A percentile compares a stretch with the other conserved stretches of the same genome.
These are phyloP conservation scores for Onychomys arenicola DNA, from an alignment of 2,797 vertebrate species.

Conservation along the genomic window DNA sequence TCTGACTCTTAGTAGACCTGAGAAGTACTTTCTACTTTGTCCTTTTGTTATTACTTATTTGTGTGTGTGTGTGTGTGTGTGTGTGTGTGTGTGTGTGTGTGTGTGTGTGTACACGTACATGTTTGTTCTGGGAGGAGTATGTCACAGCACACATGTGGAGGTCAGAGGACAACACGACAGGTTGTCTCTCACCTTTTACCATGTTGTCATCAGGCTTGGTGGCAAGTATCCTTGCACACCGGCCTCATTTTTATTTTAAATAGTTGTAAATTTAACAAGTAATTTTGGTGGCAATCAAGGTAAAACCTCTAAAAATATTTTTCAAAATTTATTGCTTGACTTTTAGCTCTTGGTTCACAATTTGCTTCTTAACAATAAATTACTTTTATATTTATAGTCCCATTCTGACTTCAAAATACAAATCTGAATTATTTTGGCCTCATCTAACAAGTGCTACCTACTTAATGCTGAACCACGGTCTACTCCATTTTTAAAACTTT, in stretches of 20 bases:
- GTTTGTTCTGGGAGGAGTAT: not conserved
- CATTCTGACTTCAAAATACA: not conserved
- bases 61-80: not conserved
- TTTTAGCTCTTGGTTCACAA: not conserved
- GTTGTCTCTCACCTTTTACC: not conserved
- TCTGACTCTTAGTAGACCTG: not conserved
- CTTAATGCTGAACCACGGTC: not conserved
- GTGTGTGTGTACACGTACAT: not conserved
- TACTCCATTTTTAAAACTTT: slow-evolving; percentile 35
- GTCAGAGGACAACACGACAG: not conserved
- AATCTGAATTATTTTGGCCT: not conserved
- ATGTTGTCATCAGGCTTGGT: not conserved
- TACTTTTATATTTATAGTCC: slow-evolving; percentile 12
- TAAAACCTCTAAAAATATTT: not conserved
- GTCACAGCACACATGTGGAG: not conserved
- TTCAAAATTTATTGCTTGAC: slow-evolving; percentile 57
- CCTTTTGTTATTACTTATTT: not conserved
- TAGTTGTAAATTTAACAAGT: slow-evolving; percentile 28
- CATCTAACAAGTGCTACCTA: not conserved
- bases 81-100: not conserved
- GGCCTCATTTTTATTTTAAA: slow-evolving; percentile 44
- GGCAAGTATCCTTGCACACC: not conserved
- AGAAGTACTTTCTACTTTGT: slow-evolving; percentile 36
- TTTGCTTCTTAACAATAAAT: slow-evolving; percentile 9
- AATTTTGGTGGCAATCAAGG: slow-evolving; percentile 11